Evolutionary conservation across 2,797 vertebrate genomes (phyloP), one percentile per base, ranked within the genome.

Genomic region (Amblyopsis hoosieri): DNA sequence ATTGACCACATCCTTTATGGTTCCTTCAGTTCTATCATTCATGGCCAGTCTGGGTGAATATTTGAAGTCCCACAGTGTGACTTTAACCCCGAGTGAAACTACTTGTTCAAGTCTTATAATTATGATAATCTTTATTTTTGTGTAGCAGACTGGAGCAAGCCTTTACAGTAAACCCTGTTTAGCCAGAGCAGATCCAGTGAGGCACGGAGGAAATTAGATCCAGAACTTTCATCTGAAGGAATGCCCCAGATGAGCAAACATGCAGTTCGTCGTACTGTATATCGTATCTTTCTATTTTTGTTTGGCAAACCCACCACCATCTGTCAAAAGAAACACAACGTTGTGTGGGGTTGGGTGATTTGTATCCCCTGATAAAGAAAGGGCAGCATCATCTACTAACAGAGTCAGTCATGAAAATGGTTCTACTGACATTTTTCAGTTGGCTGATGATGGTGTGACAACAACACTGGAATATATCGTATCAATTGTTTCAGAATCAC

Each of bases 271-370:
- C 54, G 12, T 54, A 72, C 75, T 71, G 66, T 81, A 82, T 79
- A 82, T 81, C 82, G 81, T 80, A 67, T 87, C 74, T 61, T 61
- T 60, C 83, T 88, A 84, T 85, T 87, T 80, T 74, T 56, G 72
- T 31, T 48, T 46, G 64, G 57, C 68, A 47, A 51, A 52, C 53
- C 13, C 57, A 1, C 31, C 45, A 11, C 15, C 47, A 48, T 48
- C 47, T 48, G 47, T 48, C 47, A 48, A 48, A 48, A 14, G 47
- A 48, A 12, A 48, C 47, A 48, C n/a, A 48, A 14, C 47, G 11
- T 12, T 48, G 47, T 12, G 47, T 12, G 47, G 37, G 37, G 37
- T 9, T 42, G 8, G 37, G 37, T 42, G 37, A 42, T 42, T 9
- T 6, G 1, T 42, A 42, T 9, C 37, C 37, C 7, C 9, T 42